These are phyloP conservation scores for Chionis minor DNA, from an alignment of 2,113 vertebrate genomes.

Conservation along the genomic window DNA sequence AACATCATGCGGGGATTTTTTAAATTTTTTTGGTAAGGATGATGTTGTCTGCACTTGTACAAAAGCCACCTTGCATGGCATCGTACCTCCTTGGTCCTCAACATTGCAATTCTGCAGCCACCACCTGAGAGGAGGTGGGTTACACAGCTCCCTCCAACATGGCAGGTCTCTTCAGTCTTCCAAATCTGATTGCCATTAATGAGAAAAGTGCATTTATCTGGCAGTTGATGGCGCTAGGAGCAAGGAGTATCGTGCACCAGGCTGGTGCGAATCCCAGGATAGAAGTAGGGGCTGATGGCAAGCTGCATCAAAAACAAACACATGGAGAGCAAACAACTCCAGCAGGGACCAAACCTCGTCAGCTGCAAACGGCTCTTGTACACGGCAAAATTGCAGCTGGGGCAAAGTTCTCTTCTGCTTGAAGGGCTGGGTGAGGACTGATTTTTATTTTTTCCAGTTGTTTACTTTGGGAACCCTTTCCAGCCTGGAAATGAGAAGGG, in stretches of 20 bases:
- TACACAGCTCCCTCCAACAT: neutral
- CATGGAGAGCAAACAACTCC: neutral
- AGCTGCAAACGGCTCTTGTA: neutral
- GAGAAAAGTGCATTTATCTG: neutral
- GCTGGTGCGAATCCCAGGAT: neutral
- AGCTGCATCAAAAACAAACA: neutral
- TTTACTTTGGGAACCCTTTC: neutral
- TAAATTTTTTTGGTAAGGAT: neutral
- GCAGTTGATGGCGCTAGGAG: neutral
- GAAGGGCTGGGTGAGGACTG: neutral
- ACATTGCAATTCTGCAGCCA: accelerated
- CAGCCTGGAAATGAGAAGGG: neutral
- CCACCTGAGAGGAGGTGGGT: neutral
- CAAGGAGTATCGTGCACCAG: neutral
- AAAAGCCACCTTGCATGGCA: neutral
- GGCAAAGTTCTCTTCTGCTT: neutral
- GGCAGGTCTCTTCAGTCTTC: neutral
- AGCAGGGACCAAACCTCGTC: neutral
- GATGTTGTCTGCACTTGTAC: neutral
- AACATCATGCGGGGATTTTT: neutral
- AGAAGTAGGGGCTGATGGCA: neutral
- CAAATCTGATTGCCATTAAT: neutral
- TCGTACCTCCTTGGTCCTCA: neutral
- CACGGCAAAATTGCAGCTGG: accelerated
- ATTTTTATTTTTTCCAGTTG: neutral